phyloP scores from a whole-genome alignment of 1,140 invertebrate species.

The Cyclina sinensis region DNA sequence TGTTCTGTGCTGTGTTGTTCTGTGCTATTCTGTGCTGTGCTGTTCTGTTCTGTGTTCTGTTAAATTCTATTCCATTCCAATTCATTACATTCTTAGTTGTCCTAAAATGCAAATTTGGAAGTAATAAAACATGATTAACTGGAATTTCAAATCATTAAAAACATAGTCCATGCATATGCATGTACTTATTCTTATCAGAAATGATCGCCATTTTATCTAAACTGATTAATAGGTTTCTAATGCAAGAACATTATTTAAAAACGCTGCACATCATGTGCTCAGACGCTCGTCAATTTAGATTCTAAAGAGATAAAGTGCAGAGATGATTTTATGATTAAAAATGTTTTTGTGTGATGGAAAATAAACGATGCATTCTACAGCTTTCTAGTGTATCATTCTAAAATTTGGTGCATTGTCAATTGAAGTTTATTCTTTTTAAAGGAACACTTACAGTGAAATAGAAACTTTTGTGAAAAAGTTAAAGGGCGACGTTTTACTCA shows the following conservation, averaged over 20 bases:
- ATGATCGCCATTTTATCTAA: neutral
- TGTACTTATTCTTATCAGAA: neutral
- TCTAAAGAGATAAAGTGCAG: constrained; percentile 48
- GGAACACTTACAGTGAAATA: neutral
- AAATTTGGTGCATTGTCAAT: neutral
- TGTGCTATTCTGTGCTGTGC: too few species aligned
- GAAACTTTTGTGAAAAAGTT: too few species aligned
- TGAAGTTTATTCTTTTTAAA: neutral
- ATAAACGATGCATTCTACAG: constrained; percentile 55
- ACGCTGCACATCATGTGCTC: constrained; percentile 6
- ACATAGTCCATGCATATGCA: neutral
- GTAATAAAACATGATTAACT: too few species aligned
- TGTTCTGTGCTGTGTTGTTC: too few species aligned
- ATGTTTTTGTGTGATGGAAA: constrained; percentile 37
- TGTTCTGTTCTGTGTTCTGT: too few species aligned
- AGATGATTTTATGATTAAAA: constrained; percentile 61
- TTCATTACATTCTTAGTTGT: too few species aligned
- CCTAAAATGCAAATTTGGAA: too few species aligned
- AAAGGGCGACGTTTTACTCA: too few species aligned
- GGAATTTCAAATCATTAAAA: too few species aligned
- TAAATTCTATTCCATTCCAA: too few species aligned
- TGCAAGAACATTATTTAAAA: constrained; percentile 8
- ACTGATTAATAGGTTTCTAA: constrained; percentile 49
- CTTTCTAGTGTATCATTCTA: neutral
- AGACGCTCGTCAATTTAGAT: constrained; percentile 61